Conservation (phyloP, 2,888 invertebrate species). For the Azorinus chamasolen region DNA sequence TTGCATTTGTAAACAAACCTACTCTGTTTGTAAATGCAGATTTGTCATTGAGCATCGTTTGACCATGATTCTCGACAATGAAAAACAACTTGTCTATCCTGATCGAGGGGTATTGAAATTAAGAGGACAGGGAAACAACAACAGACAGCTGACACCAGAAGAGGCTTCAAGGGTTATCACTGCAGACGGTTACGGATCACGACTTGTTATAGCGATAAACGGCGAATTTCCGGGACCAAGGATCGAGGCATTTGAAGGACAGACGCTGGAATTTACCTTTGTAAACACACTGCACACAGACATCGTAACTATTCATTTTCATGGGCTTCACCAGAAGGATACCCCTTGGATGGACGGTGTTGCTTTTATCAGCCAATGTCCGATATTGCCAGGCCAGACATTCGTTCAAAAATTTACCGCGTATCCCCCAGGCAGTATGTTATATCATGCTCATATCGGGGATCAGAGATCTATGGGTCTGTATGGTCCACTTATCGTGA, state of each 20-base stretch:
- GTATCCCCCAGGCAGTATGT: constrained; percentile 63
- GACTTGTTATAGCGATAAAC: constrained; percentile 73
- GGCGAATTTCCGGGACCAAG: constrained; percentile 74
- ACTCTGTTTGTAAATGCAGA: constrained; percentile 43
- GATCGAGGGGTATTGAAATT: constrained; percentile 30
- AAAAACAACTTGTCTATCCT: constrained; percentile 34
- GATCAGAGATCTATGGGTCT: constrained; percentile 71
- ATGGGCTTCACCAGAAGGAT: constrained; percentile 72
- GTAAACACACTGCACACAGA: constrained; percentile 68
- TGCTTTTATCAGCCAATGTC: constrained; percentile 74
- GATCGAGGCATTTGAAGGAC: constrained; percentile 70
- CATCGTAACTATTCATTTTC: constrained; percentile 72
- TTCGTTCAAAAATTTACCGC: constrained; percentile 72
- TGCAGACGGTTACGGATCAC: constrained; percentile 65
- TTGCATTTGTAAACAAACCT: constrained; percentile 28
- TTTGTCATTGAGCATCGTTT: constrained; percentile 53
- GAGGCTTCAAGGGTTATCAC: constrained; percentile 43
- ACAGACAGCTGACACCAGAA: not conserved
- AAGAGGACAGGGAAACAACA: not conserved
- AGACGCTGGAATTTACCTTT: constrained; percentile 55
- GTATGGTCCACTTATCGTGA: constrained; percentile 67
- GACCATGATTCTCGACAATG: constrained; percentile 57
- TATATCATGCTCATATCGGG: constrained; percentile 74
- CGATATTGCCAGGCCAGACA: constrained; percentile 67
- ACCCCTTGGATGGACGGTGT: constrained; percentile 76